Conservation (phyloP, 1,140 invertebrate genomes). For the Aphidius gifuensis region DNA sequence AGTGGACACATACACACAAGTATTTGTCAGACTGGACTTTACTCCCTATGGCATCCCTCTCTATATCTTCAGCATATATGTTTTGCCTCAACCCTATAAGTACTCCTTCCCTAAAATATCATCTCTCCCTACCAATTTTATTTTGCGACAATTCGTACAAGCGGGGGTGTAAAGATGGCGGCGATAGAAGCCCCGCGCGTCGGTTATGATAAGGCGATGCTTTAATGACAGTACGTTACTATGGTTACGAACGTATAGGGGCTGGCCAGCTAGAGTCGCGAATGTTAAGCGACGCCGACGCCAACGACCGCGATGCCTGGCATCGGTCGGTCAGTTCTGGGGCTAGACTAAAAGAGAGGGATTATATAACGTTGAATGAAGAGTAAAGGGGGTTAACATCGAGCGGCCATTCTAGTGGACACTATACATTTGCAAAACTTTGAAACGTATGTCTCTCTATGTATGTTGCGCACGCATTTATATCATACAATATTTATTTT, state of each 20-base stretch:
- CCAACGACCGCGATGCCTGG: conserved; percentile 49
- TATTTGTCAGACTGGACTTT: too few species aligned
- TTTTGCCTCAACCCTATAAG: too few species aligned
- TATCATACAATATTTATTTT: too few species aligned
- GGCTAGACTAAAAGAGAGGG: conserved; percentile 26
- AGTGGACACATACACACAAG: too few species aligned
- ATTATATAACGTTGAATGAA: too few species aligned
- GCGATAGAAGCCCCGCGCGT: conserved; percentile 42
- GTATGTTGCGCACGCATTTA: conserved; percentile 13
- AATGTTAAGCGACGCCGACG: conserved; percentile 34
- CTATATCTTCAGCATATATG: too few species aligned
- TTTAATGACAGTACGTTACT: conserved; percentile 55
- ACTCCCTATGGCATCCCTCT: too few species aligned
- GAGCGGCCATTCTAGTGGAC: conserved; percentile 52
- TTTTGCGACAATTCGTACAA: conserved; percentile 5
- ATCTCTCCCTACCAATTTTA: background rate
- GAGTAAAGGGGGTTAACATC: conserved; percentile 21
- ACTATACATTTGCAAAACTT: conserved; percentile 39
- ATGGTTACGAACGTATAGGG: conserved; percentile 51
- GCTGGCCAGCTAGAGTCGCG: conserved; percentile 41
- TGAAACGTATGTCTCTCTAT: conserved; percentile 46
- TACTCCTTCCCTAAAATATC: too few species aligned
- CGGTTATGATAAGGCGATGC: conserved; percentile 58
- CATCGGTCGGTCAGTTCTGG: conserved; percentile 51
- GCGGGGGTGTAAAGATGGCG: conserved; percentile 51